Percentiles rank a stretch among this genome's conserved stretches.
These are phyloP conservation scores for Ellobius talpinus DNA, from an alignment of 2,113 vertebrate species.

Conservation along the genomic window DNA sequence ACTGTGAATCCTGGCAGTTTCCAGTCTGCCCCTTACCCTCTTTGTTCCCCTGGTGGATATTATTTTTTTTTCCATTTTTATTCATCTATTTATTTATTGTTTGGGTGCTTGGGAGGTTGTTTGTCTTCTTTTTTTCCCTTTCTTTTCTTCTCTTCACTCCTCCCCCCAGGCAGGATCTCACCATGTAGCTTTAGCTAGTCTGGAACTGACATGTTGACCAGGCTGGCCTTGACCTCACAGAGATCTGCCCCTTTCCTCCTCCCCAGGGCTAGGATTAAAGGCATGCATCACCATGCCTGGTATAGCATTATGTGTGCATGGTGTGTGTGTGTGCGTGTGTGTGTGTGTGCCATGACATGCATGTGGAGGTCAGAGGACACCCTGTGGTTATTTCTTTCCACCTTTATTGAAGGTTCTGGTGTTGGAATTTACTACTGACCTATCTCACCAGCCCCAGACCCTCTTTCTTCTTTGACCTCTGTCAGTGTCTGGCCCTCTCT, in stretches of 20 bases:
- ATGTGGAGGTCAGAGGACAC: background rate
- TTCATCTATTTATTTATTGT: background rate
- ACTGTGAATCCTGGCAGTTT: background rate
- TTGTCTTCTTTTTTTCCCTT: background rate
- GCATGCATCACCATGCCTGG: background rate
- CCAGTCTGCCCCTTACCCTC: background rate
- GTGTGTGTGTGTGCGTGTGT: background rate
- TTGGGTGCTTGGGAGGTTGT: background rate
- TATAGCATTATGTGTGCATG: background rate
- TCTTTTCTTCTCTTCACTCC: background rate
- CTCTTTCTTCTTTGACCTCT: background rate
- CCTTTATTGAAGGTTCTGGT: background rate
- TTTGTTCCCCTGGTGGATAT: too few species aligned
- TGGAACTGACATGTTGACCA: background rate
- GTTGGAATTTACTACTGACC: background rate
- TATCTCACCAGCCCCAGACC: background rate
- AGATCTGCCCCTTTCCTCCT: background rate
- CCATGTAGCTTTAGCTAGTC: background rate
- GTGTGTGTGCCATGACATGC: background rate
- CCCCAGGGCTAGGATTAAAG: background rate
- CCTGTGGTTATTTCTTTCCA: background rate
- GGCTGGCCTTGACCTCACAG: background rate
- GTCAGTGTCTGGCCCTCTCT: background rate
- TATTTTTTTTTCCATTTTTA: background rate
- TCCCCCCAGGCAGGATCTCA: background rate